Conservation (phyloP, 1,140 invertebrate species). For the Zeugodacus cucurbitae region DNA sequence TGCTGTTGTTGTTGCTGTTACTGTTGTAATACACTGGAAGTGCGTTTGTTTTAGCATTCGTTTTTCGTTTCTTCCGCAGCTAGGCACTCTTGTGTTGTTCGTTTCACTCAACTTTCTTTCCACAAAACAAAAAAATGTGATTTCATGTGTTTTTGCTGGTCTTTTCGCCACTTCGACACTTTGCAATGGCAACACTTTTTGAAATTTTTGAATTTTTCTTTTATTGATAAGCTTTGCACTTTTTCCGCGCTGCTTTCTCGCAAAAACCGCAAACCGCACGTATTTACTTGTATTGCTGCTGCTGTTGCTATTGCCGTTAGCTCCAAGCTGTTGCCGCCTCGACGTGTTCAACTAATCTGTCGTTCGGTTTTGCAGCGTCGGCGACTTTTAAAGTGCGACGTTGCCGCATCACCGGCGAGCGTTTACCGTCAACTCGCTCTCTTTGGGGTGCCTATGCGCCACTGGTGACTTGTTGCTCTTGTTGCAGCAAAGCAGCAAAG, state of each 20-base stretch:
- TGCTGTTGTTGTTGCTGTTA: neutral
- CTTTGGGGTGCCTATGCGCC: neutral
- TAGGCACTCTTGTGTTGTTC: neutral
- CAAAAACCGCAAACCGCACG: neutral
- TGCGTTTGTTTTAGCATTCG: neutral
- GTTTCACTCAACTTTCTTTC: conserved; percentile 32
- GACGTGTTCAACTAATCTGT: conserved; percentile 19
- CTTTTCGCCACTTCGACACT: neutral
- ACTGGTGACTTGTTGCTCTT: neutral
- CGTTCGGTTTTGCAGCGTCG: neutral
- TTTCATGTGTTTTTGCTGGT: neutral
- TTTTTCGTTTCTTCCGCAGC: neutral
- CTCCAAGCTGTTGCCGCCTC: neutral
- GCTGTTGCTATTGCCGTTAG: neutral
- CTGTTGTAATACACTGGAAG: conserved; percentile 1
- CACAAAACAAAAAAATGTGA: neutral
- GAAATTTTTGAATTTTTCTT: neutral
- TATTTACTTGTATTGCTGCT: neutral
- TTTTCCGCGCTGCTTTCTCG: neutral
- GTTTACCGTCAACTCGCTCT: neutral
- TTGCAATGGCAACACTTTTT: conserved; percentile 24
- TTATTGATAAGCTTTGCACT: neutral
- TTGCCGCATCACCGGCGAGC: neutral
- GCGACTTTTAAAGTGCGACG: conserved; percentile 27
- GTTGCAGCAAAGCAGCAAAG: neutral